Evolutionary conservation across 2,113 vertebrate species (phyloP).

Genomic region (Eulemur macaco): DNA sequence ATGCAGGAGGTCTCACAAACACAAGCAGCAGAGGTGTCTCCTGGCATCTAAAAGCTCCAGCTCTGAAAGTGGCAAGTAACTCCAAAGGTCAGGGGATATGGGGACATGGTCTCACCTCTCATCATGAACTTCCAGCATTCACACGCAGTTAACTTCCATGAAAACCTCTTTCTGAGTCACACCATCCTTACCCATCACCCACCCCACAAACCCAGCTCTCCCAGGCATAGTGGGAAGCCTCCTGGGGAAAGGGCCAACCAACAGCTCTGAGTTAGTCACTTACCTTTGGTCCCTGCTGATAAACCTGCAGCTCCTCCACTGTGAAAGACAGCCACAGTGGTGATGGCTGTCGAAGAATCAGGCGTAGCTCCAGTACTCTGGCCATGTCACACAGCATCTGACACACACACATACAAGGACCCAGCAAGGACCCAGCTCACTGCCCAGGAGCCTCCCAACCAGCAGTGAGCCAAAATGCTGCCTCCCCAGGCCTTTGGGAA

Average conservation of each 20-base stretch:
- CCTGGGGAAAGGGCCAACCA: not conserved
- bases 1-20: not conserved
- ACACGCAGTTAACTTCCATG: not conserved
- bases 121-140: not conserved
- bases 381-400: conserved; percentile 92
- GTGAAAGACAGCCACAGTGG: conserved; percentile 92
- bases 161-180: not conserved
- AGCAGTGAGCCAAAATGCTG: not conserved
- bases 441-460: conserved; percentile 16
- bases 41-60: not conserved
- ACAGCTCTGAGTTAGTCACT: not conserved
- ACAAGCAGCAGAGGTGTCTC: not conserved
- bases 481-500: not conserved
- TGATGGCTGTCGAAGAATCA: conserved; percentile 95
- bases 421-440: not conserved
- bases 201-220: not conserved
- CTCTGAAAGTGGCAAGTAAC: not conserved
- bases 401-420: not conserved
- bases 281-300: conserved; percentile 86
- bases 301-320: conserved; percentile 90
- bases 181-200: not conserved
- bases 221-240: not conserved
- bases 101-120: not conserved
- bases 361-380: conserved; percentile 87
- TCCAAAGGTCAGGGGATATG: not conserved